Evolutionary conservation across 1,140 invertebrate genomes (phyloP), one percentile per base, ranked within the genome.

Genomic region (Dendrolimus kikuchii): DNA sequence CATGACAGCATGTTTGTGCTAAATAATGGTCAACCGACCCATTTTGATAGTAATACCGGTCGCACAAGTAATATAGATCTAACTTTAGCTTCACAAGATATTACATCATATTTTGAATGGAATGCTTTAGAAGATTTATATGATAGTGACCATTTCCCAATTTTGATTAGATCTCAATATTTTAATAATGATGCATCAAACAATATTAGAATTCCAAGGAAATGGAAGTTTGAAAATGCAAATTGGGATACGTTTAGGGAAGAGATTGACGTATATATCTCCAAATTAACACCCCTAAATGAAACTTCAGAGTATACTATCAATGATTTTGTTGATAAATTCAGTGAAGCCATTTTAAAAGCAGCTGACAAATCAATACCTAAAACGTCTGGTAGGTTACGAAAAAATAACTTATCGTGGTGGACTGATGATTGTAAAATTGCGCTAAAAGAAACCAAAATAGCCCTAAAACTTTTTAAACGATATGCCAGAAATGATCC

Each of bases 91-190:
- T 63, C 62, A 48, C 51, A 61, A 51, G 55, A 56, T 51, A 51
- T n/a, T n/a, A n/a, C n/a, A n/a, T n/a, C n/a, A n/a, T n/a, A n/a
- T 49, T 57, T 70, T 47, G 62, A 68, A 47, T 71, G 65, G 66
- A 51, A 62, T 38, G 55, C 62, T 5, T 38, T 65, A 37, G 56
- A 67, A 6, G 61, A 76, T 44, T 55, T 61, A 23, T 68, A 68
- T 62, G 64, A 66, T 23, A 77, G 69, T 52, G 73, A 77, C 43
- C 71, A 81, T 48, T 71, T 60, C 37, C 75, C 71, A 6, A 74
- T 77, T 37, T 50, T 55, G 42, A 66, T 72, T 46, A 60, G 60
- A 55, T 59, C 47, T 10, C 10, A 41, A 49, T 50, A 44, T 10
- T 7, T 46, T 6, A 41, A 23, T 36, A 53, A 53, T 39, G 53